Evolutionary conservation across 92 coral and sea anemone species (phyloP).

Genomic region (Micromussa lordhowensis): DNA sequence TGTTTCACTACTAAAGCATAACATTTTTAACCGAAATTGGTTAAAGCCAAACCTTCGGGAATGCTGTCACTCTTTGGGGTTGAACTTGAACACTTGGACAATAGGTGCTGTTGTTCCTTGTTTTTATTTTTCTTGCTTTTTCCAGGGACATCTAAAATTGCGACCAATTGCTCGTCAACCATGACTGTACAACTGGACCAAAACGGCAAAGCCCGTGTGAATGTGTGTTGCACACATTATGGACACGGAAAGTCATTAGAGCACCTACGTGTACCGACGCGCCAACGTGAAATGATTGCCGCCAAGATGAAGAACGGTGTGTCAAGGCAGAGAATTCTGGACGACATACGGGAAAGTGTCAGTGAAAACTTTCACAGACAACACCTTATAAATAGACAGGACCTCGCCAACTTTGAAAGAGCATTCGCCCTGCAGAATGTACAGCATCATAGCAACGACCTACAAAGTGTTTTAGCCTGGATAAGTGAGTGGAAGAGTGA

Average conservation of each 20-base stretch:
- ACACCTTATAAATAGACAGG: conserved; percentile 59
- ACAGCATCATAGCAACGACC: conserved; percentile 67
- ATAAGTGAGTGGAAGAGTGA: conserved; percentile 46
- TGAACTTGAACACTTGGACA: too few relatives aligned
- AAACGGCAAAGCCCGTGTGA: conserved; percentile 31
- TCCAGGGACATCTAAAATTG: conserved; percentile 52
- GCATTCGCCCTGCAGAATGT: conserved; percentile 56
- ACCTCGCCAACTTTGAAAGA: conserved; percentile 49
- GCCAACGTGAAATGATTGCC: conserved; percentile 55
- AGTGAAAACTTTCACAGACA: conserved; percentile 38
- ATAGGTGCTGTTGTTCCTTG: too few relatives aligned
- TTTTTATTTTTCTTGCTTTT: too few relatives aligned
- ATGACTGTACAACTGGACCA: conserved; percentile 35
- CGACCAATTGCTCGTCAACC: conserved; percentile 51
- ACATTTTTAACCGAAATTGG: too few relatives aligned
- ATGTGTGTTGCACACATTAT: conserved; percentile 56
- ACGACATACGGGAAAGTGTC: conserved; percentile 51
- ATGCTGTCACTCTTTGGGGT: too few relatives aligned
- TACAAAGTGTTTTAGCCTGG: conserved; percentile 65
- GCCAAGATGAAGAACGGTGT: conserved; percentile 53
- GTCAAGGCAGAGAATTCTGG: conserved; percentile 57
- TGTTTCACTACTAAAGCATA: too few relatives aligned
- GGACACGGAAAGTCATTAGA: conserved; percentile 63
- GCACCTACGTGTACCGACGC: conserved; percentile 44
- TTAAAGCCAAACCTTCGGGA: too few relatives aligned